Conservation (phyloP, 2,888 invertebrate genomes). For the Cetonia aurata region DNA sequence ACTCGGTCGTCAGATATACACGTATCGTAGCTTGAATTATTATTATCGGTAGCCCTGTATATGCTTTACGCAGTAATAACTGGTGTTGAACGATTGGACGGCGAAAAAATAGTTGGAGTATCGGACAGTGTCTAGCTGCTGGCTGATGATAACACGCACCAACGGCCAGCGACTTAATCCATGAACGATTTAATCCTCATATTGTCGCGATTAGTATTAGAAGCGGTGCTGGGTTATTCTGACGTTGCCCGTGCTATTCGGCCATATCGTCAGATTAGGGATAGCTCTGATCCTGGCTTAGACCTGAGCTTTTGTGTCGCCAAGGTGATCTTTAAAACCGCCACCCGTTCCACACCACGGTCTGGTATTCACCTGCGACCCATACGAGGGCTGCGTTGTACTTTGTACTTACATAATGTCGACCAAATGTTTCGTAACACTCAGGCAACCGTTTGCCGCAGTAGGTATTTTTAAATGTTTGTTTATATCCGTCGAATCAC, state of each 20-base stretch:
- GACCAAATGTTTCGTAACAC: no score
- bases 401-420: no score
- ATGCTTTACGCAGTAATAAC: no score
- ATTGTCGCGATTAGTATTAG: conserved; percentile 63
- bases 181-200: conserved; percentile 65
- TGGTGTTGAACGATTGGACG: no score
- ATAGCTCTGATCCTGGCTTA: conserved; percentile 66
- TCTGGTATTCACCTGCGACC: conserved; percentile 29
- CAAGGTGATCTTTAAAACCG: conserved; percentile 59
- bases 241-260: conserved; percentile 70
- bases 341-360: conserved; percentile 18
- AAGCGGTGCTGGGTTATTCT: conserved; percentile 61
- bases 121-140: conserved; percentile 55
- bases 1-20: no score
- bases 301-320: conserved; percentile 59
- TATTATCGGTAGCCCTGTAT: no score
- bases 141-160: conserved; percentile 66
- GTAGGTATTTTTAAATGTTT: no score
- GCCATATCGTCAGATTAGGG: conserved; percentile 77
- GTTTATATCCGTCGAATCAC: no score
- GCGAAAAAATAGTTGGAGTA: conserved; percentile 3
- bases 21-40: no score
- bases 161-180: conserved; percentile 65
- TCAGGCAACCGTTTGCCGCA: no score
- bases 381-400: no score